Conservation (phyloP, 2,888 invertebrate genomes). For the Brachyopa scutellaris region DNA sequence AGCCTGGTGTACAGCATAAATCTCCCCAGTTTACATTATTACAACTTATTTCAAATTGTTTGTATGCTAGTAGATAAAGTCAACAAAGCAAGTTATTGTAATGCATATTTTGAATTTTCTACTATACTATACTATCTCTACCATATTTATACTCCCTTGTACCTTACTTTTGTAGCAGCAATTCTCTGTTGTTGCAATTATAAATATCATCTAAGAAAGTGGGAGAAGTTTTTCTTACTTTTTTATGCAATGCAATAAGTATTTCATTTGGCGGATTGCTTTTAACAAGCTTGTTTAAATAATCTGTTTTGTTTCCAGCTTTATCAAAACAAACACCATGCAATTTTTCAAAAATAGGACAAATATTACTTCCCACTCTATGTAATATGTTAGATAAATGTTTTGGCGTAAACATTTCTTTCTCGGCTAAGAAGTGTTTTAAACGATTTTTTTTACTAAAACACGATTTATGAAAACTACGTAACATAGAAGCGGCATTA, state of each 20-base stretch:
- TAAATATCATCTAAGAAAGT: background rate
- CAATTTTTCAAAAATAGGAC: slow-evolving; percentile 8
- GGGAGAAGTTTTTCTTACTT: background rate
- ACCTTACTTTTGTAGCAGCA: too few species aligned
- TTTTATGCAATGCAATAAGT: background rate
- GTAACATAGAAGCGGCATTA: too few species aligned
- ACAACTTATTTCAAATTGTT: too few species aligned
- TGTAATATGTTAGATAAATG: background rate
- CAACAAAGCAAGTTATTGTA: too few species aligned
- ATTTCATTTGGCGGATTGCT: background rate
- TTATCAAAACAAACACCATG: slow-evolving; percentile 11
- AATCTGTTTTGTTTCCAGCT: background rate
- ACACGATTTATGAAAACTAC: too few species aligned
- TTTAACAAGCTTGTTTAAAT: background rate
- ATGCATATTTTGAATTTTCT: too few species aligned
- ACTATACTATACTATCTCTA: too few species aligned
- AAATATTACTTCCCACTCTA: slow-evolving; percentile 1
- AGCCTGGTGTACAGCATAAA: too few species aligned
- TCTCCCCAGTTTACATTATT: too few species aligned
- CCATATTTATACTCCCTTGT: too few species aligned
- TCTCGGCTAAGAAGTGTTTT: background rate
- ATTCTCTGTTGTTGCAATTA: background rate
- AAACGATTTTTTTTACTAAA: background rate
- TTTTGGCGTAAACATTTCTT: background rate
- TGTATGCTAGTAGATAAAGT: too few species aligned